Percentiles rank a stretch among this genome's conserved stretches.
Evolutionary conservation across 2,888 invertebrate species (phyloP).

Genomic region (Dorcus parallelipipedus): DNA sequence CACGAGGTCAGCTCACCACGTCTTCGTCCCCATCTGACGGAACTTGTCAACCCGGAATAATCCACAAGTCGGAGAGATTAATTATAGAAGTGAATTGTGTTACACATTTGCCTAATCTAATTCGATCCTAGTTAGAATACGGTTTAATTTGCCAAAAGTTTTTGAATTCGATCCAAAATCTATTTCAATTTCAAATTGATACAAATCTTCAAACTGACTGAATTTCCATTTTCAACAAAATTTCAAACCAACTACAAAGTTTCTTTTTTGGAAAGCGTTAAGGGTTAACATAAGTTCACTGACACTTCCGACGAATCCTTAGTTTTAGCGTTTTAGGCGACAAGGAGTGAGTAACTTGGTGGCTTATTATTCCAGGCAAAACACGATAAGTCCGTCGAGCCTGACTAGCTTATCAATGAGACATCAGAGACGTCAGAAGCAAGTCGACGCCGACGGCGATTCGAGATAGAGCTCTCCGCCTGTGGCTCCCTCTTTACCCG

Average conservation of each 20-base stretch:
- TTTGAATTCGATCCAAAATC: constrained; percentile 12
- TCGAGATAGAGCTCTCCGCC: constrained; percentile 10
- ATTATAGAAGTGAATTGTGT: constrained; percentile 15
- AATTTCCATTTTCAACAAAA: no score
- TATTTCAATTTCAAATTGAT: constrained; percentile 13
- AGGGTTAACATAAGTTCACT: no score
- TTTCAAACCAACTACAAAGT: no score
- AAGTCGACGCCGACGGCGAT: constrained; percentile 16
- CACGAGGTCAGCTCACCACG: constrained; percentile 22
- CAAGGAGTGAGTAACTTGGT: no score
- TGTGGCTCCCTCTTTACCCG: background rate
- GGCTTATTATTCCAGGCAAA: constrained; percentile 14
- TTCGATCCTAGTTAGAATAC: no score
- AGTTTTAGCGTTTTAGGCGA: no score
- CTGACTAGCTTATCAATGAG: constrained; percentile 20
- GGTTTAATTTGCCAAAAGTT: no score
- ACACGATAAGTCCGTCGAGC: constrained; percentile 15
- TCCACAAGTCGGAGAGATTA: constrained; percentile 11
- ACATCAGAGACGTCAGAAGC: constrained; percentile 16
- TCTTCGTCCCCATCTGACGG: constrained; percentile 12
- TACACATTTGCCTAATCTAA: no score
- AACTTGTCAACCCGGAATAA: background rate
- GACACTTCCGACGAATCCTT: no score
- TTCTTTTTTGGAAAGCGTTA: no score
- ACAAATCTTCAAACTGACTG: no score